A percentile compares a stretch with the other conserved stretches of the same genome.
Evolutionary conservation across 1,140 invertebrate genomes (phyloP).

Genomic region (Dryas iulia): DNA sequence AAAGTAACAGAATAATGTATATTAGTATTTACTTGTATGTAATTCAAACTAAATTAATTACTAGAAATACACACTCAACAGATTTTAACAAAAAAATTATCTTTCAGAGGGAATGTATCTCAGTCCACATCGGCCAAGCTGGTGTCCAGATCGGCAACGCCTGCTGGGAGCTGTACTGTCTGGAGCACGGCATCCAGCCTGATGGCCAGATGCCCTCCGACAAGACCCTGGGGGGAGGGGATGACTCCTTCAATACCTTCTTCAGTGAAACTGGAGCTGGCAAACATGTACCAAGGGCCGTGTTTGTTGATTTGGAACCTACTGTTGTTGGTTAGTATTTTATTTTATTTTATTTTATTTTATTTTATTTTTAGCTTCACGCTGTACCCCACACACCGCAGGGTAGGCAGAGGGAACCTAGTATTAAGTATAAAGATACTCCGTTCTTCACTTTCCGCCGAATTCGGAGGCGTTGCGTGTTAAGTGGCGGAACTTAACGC

Average conservation of each 20-base stretch:
- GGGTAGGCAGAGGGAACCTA: too few species aligned
- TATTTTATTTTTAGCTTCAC: too few species aligned
- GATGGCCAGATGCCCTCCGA: conserved; percentile 92
- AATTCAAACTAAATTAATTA: too few species aligned
- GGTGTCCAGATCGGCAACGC: conserved; percentile 95
- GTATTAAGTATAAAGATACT: too few species aligned
- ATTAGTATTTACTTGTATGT: too few species aligned
- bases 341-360: neutral
- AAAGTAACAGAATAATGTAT: too few species aligned
- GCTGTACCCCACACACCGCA: too few species aligned
- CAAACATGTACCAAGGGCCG: conserved; percentile 86
- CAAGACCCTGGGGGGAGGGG: conserved; percentile 84
- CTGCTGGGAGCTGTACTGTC: conserved; percentile 92
- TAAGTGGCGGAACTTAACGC: too few species aligned
- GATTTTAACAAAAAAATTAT: too few species aligned
- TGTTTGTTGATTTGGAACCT: conserved; percentile 87
- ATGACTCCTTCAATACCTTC: conserved; percentile 91
- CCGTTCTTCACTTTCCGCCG: too few species aligned
- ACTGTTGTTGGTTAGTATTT: conserved; percentile 83
- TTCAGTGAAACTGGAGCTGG: conserved; percentile 90
- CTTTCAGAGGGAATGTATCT: conserved; percentile 89
- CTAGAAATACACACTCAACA: too few species aligned
- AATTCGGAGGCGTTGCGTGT: too few species aligned
- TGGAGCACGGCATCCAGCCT: conserved; percentile 94
- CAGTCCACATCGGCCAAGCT: conserved; percentile 93